Percentiles rank a stretch among this genome's conserved stretches.
These are phyloP conservation scores for Imbricaverruca yamaguchii DNA, from an alignment of 2,888 invertebrate genomes.

Conservation along the genomic window DNA sequence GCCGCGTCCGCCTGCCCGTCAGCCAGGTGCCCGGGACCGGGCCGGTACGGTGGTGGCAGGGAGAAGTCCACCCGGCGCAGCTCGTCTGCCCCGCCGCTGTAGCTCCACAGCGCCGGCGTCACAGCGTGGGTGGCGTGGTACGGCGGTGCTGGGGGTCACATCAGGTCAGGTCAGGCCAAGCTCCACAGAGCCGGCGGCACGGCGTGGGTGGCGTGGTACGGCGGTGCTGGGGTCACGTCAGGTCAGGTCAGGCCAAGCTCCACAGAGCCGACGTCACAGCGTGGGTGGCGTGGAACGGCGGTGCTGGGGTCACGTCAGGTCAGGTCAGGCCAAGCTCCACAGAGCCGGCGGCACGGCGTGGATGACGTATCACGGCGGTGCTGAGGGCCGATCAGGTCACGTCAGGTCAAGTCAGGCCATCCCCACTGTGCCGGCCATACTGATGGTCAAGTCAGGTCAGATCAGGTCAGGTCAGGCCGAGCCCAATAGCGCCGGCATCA, in stretches of 20 bases:
- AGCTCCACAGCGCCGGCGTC: constrained; percentile 73
- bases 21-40: constrained; percentile 36
- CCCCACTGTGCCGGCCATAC: constrained; percentile 78
- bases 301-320: constrained; percentile 49
- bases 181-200: constrained; percentile 76
- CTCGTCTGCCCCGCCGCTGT: constrained; percentile 41
- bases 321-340: constrained; percentile 60
- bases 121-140: constrained; percentile 76
- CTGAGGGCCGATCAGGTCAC: constrained; percentile 45
- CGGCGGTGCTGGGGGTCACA: constrained; percentile 57
- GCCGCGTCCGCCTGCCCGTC: constrained; percentile 35
- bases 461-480: constrained; percentile 48
- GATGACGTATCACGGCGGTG: constrained; percentile 72
- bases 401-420: no score
- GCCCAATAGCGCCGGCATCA: constrained; percentile 73
- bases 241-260: constrained; percentile 38
- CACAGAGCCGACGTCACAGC: constrained; percentile 70
- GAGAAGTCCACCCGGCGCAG: constrained; percentile 54
- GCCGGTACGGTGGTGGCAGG: constrained; percentile 65
- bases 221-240: constrained; percentile 52
- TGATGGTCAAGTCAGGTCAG: constrained; percentile 24
- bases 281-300: constrained; percentile 73
- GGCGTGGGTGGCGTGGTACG: constrained; percentile 71
- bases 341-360: constrained; percentile 70
- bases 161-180: constrained; percentile 45